phyloP scores from a whole-genome alignment of 2,113 vertebrate species.

The Carettochelys insculpta region DNA sequence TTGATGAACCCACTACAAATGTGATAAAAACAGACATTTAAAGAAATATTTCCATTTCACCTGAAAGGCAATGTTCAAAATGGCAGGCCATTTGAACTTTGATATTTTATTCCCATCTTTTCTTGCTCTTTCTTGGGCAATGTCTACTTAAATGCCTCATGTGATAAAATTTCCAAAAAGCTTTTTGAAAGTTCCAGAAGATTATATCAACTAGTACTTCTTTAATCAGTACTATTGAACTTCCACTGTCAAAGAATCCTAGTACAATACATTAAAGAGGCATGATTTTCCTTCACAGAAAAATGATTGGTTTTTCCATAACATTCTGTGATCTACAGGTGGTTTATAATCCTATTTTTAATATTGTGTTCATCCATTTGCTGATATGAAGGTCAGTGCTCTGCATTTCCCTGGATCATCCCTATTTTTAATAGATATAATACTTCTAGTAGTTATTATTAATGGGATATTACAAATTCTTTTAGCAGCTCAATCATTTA shows the following conservation, averaged over 20 bases:
- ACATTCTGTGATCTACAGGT: slow-evolving; percentile 1
- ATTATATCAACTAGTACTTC: slow-evolving; percentile 34
- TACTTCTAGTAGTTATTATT: neutral
- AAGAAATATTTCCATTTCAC: neutral
- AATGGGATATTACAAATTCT: slow-evolving; percentile 49
- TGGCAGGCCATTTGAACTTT: neutral
- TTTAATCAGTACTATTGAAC: slow-evolving; percentile 59
- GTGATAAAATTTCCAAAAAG: slow-evolving; percentile 54
- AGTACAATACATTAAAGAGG: slow-evolving; percentile 62
- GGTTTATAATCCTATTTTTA: slow-evolving; percentile 44
- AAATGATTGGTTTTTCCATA: slow-evolving; percentile 1
- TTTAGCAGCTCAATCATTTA: slow-evolving; percentile 7
- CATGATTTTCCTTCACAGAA: slow-evolving; percentile 30
- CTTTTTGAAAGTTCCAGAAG: slow-evolving; percentile 50
- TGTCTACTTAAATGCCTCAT: slow-evolving; percentile 20
- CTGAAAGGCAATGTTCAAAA: fast-evolving
- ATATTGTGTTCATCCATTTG: slow-evolving; percentile 51
- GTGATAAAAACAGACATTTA: neutral
- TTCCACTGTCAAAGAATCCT: slow-evolving; percentile 44
- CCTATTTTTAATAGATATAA: slow-evolving; percentile 54
- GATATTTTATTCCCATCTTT: neutral
- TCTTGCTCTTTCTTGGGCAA: neutral
- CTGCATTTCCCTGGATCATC: slow-evolving; percentile 42
- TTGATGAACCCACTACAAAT: neutral
- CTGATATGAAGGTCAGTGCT: slow-evolving; percentile 24